Base-by-base conservation (phyloP, 2,113 vertebrate genomes). In the Coptodon bakossiorum region DNA sequence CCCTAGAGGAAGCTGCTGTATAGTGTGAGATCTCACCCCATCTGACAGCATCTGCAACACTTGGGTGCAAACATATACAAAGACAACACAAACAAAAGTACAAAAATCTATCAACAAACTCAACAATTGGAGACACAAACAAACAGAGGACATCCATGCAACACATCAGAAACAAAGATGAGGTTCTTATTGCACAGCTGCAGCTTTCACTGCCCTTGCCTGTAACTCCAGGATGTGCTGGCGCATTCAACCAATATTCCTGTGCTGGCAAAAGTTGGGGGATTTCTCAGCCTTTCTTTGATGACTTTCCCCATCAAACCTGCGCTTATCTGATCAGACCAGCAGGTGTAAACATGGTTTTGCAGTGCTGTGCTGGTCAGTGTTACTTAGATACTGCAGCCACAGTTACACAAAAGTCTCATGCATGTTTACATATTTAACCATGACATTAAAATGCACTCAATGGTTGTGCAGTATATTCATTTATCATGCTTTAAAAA, bases 291-390 rank as follows among this genome's bases (percentile, higher is more conserved):
- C 38, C 4, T 27, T 66, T 66, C 40, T 76, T 76, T 76, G 68
- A 48, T 48, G 14, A 48, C 40, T 76, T 48, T 17, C 24, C 68
- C 68, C 0, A 45, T 73, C 66, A 73, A 43, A 43, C 38, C 3
- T 10, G 13, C 1, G 12, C 7, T 24, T 11, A 19, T 29, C 40
- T 76, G 71, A 48, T 48, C 22, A 29, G 71, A 29, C 43, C 43
- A 19, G 6, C 71, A 76, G 71, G 43, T 48, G 22, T 48, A 76
- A 19, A 1, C 9, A 17, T 4, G 14, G 24, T 9, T 48, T 76
- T 76, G 40, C 3, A 48, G 0, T 48, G 4, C 43, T 9, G 6
- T 76, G 40, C 14, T 76, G 24, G 0, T 76, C 71, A 29, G 24
- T 48, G 68, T 48, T 76, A 76, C 40, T 45, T 66, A 22, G 61